Evolutionary conservation across 2,888 invertebrate species (phyloP).

Genomic region (Microdon myrmicae): DNA sequence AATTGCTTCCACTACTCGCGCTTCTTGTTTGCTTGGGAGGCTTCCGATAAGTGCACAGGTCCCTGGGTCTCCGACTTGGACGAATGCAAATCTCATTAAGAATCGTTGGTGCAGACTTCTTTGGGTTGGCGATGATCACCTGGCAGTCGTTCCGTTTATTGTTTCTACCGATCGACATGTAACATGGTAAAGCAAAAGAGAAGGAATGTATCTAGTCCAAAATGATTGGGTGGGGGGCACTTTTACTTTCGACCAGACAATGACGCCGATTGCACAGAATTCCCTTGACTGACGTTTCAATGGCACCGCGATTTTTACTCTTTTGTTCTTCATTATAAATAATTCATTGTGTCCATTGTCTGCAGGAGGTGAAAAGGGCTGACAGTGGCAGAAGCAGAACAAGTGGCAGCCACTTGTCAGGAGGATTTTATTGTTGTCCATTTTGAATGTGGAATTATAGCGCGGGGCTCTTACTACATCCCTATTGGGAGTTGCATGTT

Average conservation of each 20-base stretch:
- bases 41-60: no score
- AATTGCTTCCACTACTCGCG: constrained; percentile 25
- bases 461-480: constrained; percentile 5
- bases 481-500: constrained; percentile 19
- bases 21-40: constrained; percentile 4
- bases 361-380: not conserved
- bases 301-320: constrained; percentile 24
- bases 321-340: constrained; percentile 32
- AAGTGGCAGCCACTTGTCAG: constrained; percentile 3
- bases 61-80: constrained; percentile 26
- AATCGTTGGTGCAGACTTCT: constrained; percentile 11
- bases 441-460: constrained; percentile 18
- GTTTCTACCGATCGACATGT: not conserved
- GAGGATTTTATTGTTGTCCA: constrained; percentile 19
- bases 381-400: no score
- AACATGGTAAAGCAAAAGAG: not conserved
- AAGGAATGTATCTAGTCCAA: constrained; percentile 10
- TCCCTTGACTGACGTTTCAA: constrained; percentile 44
- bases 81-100: constrained; percentile 43
- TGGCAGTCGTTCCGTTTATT: constrained; percentile 31
- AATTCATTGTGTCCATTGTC: constrained; percentile 33
- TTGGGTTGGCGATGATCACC: constrained; percentile 24
- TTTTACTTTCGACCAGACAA: constrained; percentile 40
- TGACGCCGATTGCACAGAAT: constrained; percentile 7
- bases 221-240: constrained; percentile 23